A percentile compares a stretch with the other conserved stretches of the same genome.
Conservation (phyloP, 2,113 vertebrate species). For the Lepus americanus region DNA sequence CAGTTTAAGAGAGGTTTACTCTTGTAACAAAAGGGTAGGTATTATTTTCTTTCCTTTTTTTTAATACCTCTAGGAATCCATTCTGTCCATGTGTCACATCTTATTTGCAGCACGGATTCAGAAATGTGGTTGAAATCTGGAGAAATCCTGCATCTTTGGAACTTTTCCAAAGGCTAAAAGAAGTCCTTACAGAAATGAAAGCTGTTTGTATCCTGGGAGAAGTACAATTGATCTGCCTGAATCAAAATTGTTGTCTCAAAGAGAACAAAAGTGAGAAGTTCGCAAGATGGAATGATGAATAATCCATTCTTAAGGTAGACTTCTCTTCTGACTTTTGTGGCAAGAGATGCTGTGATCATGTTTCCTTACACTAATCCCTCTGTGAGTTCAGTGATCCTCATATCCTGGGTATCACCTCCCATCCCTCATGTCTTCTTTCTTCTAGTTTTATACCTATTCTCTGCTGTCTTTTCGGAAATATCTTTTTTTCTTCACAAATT, state of each 20-base stretch:
- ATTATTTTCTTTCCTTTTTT: neutral
- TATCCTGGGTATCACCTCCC: neutral
- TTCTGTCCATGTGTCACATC: constrained; percentile 64
- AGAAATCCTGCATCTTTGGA: constrained; percentile 55
- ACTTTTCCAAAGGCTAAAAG: constrained; percentile 71
- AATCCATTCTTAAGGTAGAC: neutral
- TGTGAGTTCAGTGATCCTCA: neutral
- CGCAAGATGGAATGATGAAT: neutral
- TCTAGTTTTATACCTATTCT: neutral
- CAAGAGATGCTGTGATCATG: neutral
- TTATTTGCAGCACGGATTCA: constrained; percentile 48
- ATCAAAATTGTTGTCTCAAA: constrained; percentile 40
- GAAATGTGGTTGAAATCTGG: constrained; percentile 67
- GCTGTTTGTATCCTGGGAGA: neutral
- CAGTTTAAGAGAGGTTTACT: neutral
- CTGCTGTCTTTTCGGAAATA: constrained; percentile 10
- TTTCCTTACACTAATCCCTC: constrained; percentile 7
- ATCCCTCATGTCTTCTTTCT: neutral
- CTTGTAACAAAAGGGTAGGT: neutral
- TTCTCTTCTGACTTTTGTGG: neutral
- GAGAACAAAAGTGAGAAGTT: constrained; percentile 16
- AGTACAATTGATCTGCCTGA: neutral
- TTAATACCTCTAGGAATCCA: constrained; percentile 21
- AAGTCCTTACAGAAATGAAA: constrained; percentile 48
- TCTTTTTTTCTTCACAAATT: neutral